Percentiles rank a stretch among this genome's conserved stretches.
Conservation (phyloP, 2,888 invertebrate species). For the Augiades crinisus region DNA sequence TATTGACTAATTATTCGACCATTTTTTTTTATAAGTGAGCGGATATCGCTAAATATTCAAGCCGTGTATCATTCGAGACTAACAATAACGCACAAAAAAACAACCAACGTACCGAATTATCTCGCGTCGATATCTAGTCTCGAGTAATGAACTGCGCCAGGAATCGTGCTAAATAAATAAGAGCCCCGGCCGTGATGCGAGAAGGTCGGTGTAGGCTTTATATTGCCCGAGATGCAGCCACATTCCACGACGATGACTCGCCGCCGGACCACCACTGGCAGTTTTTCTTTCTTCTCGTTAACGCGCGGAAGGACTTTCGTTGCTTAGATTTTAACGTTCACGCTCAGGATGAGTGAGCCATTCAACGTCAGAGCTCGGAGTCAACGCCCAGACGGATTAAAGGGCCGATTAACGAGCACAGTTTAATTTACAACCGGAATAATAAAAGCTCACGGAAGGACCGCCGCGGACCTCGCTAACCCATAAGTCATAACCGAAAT, state of each 20-base stretch:
- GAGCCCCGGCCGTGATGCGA: conserved; percentile 23
- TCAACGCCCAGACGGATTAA: conserved; percentile 79
- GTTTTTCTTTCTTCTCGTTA: conserved; percentile 42
- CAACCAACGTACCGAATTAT: conserved; percentile 55
- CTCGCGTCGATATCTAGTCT: conserved; percentile 64
- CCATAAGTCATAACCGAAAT: conserved; percentile 54
- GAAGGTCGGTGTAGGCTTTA: conserved; percentile 23
- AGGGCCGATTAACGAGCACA: conserved; percentile 74
- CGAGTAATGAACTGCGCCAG: conserved; percentile 30
- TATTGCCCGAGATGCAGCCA: conserved; percentile 50
- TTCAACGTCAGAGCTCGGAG: conserved; percentile 52
- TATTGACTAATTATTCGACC: conserved; percentile 80
- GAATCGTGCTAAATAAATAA: conserved; percentile 27
- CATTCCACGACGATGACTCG: conserved; percentile 72
- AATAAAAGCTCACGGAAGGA: conserved; percentile 67
- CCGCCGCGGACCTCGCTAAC: conserved; percentile 47
- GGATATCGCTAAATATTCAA: conserved; percentile 81
- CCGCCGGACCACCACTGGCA: conserved; percentile 38
- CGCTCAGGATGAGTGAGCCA: conserved; percentile 51
- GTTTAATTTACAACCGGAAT: conserved; percentile 77
- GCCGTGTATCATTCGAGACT: conserved; percentile 78
- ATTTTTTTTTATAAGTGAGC: conserved; percentile 79
- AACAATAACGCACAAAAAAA: conserved; percentile 75
- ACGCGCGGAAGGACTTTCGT: conserved; percentile 44
- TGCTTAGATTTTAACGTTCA: conserved; percentile 54